Evolutionary conservation across 2,888 invertebrate species (phyloP).

Genomic region (Amiota minor): DNA sequence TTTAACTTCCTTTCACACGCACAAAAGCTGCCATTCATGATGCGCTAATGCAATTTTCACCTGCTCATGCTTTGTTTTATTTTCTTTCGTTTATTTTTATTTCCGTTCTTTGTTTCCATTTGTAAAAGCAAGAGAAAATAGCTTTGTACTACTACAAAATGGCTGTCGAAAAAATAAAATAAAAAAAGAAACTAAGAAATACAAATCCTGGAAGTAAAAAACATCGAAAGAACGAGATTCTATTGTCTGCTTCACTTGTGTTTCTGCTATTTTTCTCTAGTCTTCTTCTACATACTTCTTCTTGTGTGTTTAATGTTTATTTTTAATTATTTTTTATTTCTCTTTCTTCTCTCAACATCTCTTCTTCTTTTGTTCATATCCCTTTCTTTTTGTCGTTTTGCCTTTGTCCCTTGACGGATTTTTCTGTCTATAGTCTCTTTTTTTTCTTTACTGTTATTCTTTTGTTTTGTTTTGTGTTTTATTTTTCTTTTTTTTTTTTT

Average conservation of each 20-base stretch:
- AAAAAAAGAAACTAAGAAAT: conserved; percentile 10
- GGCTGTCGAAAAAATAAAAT: conserved; percentile 2
- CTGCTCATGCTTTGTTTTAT: conserved; percentile 39
- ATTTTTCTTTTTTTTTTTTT: conserved; percentile 36
- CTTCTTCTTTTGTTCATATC: not conserved
- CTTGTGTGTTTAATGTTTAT: conserved; percentile 59
- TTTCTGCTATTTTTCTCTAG: conserved; percentile 2
- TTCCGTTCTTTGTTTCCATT: conserved; percentile 36
- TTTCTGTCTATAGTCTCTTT: conserved; percentile 29
- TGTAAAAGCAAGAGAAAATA: not conserved
- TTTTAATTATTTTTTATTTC: conserved; percentile 60
- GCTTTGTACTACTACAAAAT: conserved; percentile 1
- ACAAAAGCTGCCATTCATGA: not conserved
- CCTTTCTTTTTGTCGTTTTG: conserved; percentile 40
- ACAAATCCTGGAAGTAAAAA: not conserved
- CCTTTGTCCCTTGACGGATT: conserved; percentile 22
- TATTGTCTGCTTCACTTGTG: conserved; percentile 40
- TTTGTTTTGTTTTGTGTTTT: conserved; percentile 1
- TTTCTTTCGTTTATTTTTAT: conserved; percentile 53
- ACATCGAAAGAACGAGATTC: not conserved
- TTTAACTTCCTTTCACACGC: conserved; percentile 14
- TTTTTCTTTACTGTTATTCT: not conserved
- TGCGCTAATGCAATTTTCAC: conserved; percentile 59
- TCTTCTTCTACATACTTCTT: too few species aligned
- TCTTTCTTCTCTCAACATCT: conserved; percentile 30